Evolutionary conservation across 2,888 invertebrate species (phyloP).

Genomic region (Trissolcus japonicus): DNA sequence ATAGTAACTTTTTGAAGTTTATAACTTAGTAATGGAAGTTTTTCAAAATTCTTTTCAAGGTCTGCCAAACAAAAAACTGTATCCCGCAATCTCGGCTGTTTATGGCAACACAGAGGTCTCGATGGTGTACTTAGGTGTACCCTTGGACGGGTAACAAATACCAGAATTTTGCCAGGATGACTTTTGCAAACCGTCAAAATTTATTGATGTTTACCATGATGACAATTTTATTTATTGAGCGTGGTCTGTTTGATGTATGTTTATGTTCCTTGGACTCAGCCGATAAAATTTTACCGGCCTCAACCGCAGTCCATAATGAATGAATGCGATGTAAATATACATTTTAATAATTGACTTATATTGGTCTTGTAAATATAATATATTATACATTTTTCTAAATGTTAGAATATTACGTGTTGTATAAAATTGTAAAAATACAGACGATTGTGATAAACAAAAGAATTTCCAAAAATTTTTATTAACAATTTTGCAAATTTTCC

Average conservation of each 20-base stretch:
- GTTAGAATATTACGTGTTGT: background rate
- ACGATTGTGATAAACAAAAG: background rate
- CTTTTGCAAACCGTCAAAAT: background rate
- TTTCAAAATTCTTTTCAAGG: constrained; percentile 78
- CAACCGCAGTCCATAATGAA: no score
- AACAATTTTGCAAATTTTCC: no score
- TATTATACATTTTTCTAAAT: background rate
- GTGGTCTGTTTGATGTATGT: background rate
- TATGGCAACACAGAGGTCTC: constrained; percentile 99
- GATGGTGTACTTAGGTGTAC: constrained; percentile 98
- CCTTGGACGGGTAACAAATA: constrained; percentile 90
- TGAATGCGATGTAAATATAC: background rate
- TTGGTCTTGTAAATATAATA: background rate
- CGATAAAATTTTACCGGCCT: no score
- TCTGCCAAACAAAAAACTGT: constrained; percentile 93
- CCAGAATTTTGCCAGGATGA: constrained; percentile 1
- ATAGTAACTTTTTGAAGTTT: background rate
- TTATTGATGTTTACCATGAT: background rate
- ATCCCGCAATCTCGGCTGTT: constrained; percentile 97
- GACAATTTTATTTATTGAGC: background rate
- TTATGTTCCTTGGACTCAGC: no score
- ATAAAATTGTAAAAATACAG: constrained; percentile 1
- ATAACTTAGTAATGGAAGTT: background rate
- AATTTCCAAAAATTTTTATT: background rate
- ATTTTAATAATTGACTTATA: background rate